Base-by-base conservation (phyloP, 2,113 vertebrate species). In the Cariama cristata region DNA sequence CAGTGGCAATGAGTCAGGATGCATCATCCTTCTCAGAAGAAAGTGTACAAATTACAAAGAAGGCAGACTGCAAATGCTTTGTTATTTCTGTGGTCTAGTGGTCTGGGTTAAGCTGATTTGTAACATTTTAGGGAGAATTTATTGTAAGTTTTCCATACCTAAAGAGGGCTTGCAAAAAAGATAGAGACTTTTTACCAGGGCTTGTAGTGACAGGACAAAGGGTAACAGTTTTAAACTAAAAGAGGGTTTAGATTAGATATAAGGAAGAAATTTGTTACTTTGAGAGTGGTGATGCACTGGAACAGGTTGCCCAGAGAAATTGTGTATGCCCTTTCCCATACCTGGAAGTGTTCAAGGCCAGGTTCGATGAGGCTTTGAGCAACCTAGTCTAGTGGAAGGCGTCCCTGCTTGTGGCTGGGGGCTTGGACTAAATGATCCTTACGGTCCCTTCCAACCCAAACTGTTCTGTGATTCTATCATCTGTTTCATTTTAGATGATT, bases 401-500 rank as follows among this genome's bases (percentile, higher is more conserved):
- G 52, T 68, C 8, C 28, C 20, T 86, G 33, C 18, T 13, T 2
- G 1, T 15, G 10, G 33, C 9, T 23, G 40, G 15, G 24, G 14
- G 4, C 2, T 33, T 30, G n/a, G 32, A 33, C 5, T 5, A 13
- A 9, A 4, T 63, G 14, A 8, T 42, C 35, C 49, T 50, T 42
- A 30, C 14, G 4, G 26, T 60, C 15, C 17, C 3, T 87, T 88
- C 21, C 38, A 94, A 21, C 2, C 7, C 16, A 72, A 32, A 81
- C 16, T 1, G 4, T 77, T 79, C 33, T 77, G 4, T 63, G 56
- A 42, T 16, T 93, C n/a, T 75, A 0, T 58, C 18, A 35, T 8
- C 47, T 94, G 14, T 84, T 95, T 88, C 20, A 49, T 96, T 94
- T 74, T 71, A 98, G 98, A 26, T 93, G 13, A 33, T n/a, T 86